Evolutionary conservation across 2,113 vertebrate species (phyloP), one percentile per base, ranked within the genome.

Genomic region (Ptilorrhoa leucosticta): DNA sequence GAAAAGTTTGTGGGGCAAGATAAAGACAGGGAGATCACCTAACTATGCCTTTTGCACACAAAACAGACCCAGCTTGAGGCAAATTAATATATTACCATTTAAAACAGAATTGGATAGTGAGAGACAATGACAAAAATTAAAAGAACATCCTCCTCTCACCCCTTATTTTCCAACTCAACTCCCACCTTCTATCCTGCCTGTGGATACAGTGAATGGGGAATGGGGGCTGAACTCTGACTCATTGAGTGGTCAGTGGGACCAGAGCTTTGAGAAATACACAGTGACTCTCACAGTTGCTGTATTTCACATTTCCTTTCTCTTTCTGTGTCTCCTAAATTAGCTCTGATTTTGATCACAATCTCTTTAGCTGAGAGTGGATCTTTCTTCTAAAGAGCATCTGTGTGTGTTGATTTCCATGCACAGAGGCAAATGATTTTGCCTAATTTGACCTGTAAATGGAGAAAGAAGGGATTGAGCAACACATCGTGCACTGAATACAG

Each of bases 31-130:
- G 37, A 65, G 7, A 65, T 18, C 31, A 33, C 31, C 37, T 39
- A 57, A 24, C 22, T 70, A 0, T 26, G 75, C 15, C 8, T 45
- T 24, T 47, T 1, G 0, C 15, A 30, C 4, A 8, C 44, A 61
- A 56, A 84, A 42, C 15, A 39, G 24, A 10, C 20, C 60, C 8
- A 1, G 4, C 15, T 27, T 33, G 37, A 53, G n/a, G 23, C n/a
- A 75, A 66, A 53, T 15, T 6, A 53, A 5, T 53, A 4, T 21
- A 45, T 40, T 68, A 12, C 6, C 13, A 39, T 22, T 30, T 21
- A 30, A 54, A 76, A 50, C 4, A 39, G 12, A 69, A 22, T 16
- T 35, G 27, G 26, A 18, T 18, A 31, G 28, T 8, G 23, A 86
- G 37, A 35, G 15, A 30, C 5, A 30, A 24, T 13, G 26, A 37